phyloP scores from a whole-genome alignment of 2,888 invertebrate genomes.

The Molorchus minor region DNA sequence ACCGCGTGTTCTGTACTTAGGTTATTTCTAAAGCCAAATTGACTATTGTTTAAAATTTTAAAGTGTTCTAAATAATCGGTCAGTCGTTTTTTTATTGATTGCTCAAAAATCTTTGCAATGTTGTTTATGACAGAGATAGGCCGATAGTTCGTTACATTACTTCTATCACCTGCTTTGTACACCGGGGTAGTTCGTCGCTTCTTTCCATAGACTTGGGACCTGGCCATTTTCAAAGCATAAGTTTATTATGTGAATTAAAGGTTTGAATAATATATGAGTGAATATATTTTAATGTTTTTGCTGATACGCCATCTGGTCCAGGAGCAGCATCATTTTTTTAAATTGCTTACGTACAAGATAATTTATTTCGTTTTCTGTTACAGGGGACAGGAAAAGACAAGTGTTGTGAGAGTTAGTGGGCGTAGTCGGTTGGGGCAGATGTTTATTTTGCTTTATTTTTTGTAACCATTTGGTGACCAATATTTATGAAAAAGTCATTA shows the following conservation, averaged over 20 bases:
- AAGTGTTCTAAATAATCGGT: background rate
- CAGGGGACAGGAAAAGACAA: no score
- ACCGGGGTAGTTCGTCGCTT: constrained; percentile 6
- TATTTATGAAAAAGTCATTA: constrained; percentile 12
- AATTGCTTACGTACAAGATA: no score
- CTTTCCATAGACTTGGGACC: constrained; percentile 7
- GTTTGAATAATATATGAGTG: constrained; percentile 1
- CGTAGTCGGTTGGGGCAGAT: no score
- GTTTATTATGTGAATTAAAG: constrained; percentile 6
- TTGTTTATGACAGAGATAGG: constrained; percentile 14
- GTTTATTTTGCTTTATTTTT: no score
- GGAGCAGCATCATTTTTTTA: constrained; percentile 2
- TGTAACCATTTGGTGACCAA: background rate
- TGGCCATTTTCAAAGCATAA: background rate
- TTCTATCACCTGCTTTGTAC: constrained; percentile 18
- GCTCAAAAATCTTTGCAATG: constrained; percentile 13
- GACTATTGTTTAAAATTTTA: constrained; percentile 7
- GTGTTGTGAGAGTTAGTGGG: no score
- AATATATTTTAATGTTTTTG: constrained; percentile 2
- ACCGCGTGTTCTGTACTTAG: constrained; percentile 16
- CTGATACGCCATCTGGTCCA: background rate
- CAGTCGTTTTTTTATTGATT: constrained; percentile 1
- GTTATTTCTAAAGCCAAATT: constrained; percentile 20
- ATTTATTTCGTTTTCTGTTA: no score
- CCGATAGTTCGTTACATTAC: constrained; percentile 14